Evolutionary conservation across 1,140 invertebrate species (phyloP).

Genomic region (Riptortus pedestris): DNA sequence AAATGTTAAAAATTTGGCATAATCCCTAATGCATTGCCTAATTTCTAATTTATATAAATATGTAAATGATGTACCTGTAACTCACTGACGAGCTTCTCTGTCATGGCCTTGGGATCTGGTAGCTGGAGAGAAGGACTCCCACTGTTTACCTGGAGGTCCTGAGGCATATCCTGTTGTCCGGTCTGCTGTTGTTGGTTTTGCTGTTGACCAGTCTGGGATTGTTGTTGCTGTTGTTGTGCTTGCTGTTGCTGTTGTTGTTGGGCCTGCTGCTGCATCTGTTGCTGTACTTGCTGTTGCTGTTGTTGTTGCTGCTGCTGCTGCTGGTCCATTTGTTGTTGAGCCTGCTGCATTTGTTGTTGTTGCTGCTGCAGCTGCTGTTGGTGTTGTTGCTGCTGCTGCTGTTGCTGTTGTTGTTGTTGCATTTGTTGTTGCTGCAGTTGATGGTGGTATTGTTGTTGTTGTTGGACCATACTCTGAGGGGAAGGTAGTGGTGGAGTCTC

Average conservation of each 20-base stretch:
- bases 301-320: slow-evolving; percentile 20
- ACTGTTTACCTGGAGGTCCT: slow-evolving; percentile 27
- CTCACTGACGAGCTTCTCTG: slow-evolving; percentile 34
- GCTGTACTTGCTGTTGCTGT: slow-evolving; percentile 27
- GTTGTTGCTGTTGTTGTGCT: slow-evolving; percentile 15
- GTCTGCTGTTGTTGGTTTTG: slow-evolving; percentile 17
- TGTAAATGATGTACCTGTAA: slow-evolving; percentile 31
- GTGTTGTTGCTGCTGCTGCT: slow-evolving; percentile 25
- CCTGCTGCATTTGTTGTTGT: slow-evolving; percentile 31
- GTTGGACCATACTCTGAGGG: slow-evolving; percentile 18
- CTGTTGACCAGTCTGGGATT: neutral
- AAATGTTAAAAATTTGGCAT: too few relatives aligned
- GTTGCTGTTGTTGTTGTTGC: slow-evolving; percentile 27
- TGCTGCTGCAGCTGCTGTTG: slow-evolving; percentile 18
- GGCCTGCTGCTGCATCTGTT: slow-evolving; percentile 23
- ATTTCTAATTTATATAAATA: too few relatives aligned
- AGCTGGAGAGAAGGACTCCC: slow-evolving; percentile 25
- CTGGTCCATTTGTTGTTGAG: slow-evolving; percentile 29
- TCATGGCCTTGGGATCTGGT: slow-evolving; percentile 33
- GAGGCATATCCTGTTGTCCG: slow-evolving; percentile 23
- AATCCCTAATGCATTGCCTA: too few relatives aligned
- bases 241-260: slow-evolving; percentile 22
- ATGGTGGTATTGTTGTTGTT: slow-evolving; percentile 15
- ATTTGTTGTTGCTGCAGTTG: slow-evolving; percentile 18
- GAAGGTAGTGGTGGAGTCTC: slow-evolving; percentile 23